Conservation (phyloP, 2,113 vertebrate species). For the Myotis davidii region DNA sequence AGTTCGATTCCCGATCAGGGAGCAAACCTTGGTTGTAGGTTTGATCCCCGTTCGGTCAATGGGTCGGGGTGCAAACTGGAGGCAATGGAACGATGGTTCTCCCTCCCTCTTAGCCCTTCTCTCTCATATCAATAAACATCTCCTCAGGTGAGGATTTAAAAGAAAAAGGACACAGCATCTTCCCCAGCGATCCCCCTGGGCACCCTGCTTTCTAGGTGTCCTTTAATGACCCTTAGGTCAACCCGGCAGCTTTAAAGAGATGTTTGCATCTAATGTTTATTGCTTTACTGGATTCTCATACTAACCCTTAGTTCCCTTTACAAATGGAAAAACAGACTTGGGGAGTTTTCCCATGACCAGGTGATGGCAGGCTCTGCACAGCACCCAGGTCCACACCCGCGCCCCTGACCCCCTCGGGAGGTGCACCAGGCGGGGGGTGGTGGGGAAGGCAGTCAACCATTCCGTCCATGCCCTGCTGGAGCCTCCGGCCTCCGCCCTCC, state of each 20-base stretch:
- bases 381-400: too few relatives aligned
- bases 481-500: neutral
- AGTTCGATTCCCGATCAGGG: neutral
- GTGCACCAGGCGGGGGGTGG: neutral
- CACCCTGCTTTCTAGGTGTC: neutral
- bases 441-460: neutral
- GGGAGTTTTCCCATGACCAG: neutral
- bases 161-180: neutral
- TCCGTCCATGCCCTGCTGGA: neutral
- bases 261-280: neutral
- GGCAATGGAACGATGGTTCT: neutral
- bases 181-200: accelerated
- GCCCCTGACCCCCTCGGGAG: neutral
- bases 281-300: neutral
- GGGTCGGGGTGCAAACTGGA: neutral
- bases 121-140: neutral
- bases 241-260: neutral
- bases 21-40: neutral
- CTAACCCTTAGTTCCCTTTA: neutral
- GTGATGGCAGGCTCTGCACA: accelerated
- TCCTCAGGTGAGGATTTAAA: neutral
- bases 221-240: neutral
- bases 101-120: neutral
- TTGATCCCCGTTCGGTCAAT: neutral
- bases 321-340: neutral